Evolutionary conservation across 2,888 invertebrate genomes (phyloP), one percentile per base, ranked within the genome.

Genomic region (Polydrusus tereticollis): DNA sequence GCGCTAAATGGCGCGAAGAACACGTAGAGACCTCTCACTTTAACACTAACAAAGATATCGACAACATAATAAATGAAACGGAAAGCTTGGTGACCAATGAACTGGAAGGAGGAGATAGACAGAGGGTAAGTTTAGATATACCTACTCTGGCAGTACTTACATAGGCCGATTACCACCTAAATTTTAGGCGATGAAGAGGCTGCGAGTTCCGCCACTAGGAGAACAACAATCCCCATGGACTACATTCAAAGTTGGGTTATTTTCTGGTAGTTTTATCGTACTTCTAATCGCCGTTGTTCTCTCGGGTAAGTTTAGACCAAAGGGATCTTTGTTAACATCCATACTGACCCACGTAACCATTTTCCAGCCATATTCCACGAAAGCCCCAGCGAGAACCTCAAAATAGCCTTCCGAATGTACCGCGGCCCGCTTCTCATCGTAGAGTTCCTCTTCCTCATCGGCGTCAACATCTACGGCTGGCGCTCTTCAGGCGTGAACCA

Each of bases 21-120:
- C 89, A 93, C 79, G 94, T 95, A 16, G 95, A 96, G 82, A 87
- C 89, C n/a, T 92, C 94, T 0, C 91, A 92, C 75, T 96, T 96
- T 85, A 93, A 94, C 83, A 91, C 90, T 0, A 94, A 93, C 84
- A 94, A 94, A 82, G 94, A 95, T 79, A 95, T 95, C 72, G 94
- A 94, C 82, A 90, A 93, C 70, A 86, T 96, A 57, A 95, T 96
- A 77, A 89, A 89, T 77, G 93, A 94, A 82, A 94, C 94, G 1
- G 95, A 96, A 85, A 88, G 87, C 64, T 86, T 89, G 16, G 90
- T 93, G 43, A 92, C 92, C 0, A 88, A 89, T 76, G 91, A 92
- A 77, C 87, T 92, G 38, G 92, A 96, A 85, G 91, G 89, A 7
- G 95, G 95, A 4, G 93, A 96, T 83, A 87, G 95, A 58, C 92